A percentile compares a stretch with the other conserved stretches of the same genome.
Evolutionary conservation across 2,797 vertebrate species (phyloP).

Genomic region (Echeneis naucrates): DNA sequence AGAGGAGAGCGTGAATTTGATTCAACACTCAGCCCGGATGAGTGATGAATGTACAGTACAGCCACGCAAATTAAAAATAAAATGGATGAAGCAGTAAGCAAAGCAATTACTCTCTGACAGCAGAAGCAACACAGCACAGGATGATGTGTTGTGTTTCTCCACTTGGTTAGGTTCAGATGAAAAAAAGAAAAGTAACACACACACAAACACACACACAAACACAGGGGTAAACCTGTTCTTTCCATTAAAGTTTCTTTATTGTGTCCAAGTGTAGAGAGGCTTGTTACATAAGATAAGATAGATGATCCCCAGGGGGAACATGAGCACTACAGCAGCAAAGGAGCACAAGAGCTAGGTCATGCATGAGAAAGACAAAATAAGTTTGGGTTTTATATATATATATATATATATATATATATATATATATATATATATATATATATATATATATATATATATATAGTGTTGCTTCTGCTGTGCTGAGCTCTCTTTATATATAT

Average conservation of each 20-base stretch:
- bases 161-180: conserved; percentile 7
- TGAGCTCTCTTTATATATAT: too few relatives aligned
- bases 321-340: conserved; percentile 3
- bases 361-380: not conserved
- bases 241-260: conserved; percentile 22
- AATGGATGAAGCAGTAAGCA: conserved; percentile 21
- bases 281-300: conserved; percentile 30
- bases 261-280: not conserved
- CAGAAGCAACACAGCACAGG: not conserved
- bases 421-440: too few relatives aligned
- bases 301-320: conserved; percentile 21
- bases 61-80: conserved; percentile 23
- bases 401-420: too few relatives aligned
- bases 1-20: conserved; percentile 53
- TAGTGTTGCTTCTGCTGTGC: too few relatives aligned
- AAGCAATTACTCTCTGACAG: conserved; percentile 11
- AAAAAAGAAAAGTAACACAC: conserved; percentile 12
- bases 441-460: too few relatives aligned
- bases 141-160: not conserved
- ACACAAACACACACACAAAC: too few relatives aligned
- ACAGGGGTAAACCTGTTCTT: conserved; percentile 16
- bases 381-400: not conserved
- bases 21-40: conserved; percentile 43
- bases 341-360: conserved; percentile 9
- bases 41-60: conserved; percentile 51